A percentile compares a stretch with the other conserved stretches of the same genome.
phyloP scores from a whole-genome alignment of 92 coral and sea anemone species.

The Diadumene lineata region DNA sequence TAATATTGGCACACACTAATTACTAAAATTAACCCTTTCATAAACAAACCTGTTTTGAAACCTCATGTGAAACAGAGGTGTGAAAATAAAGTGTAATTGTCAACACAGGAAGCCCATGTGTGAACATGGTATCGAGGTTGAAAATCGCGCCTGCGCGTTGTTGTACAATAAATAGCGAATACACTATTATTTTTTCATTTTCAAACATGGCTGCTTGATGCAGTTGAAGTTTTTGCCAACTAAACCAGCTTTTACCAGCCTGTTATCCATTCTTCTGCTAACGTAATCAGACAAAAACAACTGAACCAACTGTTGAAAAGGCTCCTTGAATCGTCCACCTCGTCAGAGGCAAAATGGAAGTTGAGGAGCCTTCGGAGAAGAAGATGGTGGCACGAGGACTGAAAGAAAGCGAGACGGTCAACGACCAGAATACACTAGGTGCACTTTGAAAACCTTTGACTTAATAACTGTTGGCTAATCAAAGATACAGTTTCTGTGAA shows the following conservation, averaged over 20 bases:
- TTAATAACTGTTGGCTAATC: not conserved
- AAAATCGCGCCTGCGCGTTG: slow-evolving; percentile 37
- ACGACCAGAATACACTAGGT: slow-evolving; percentile 25
- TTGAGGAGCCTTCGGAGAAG: slow-evolving; percentile 47
- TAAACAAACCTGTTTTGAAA: no score
- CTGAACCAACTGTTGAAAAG: slow-evolving; percentile 14
- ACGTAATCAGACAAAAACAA: slow-evolving; percentile 16
- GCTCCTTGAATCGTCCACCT: slow-evolving; percentile 51
- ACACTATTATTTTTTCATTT: slow-evolving; percentile 20
- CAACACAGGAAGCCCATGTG: slow-evolving; percentile 6
- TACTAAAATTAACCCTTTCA: no score
- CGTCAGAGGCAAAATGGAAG: slow-evolving; percentile 45
- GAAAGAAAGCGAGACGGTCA: slow-evolving; percentile 6
- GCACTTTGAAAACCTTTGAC: not conserved
- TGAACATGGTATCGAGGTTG: slow-evolving; percentile 24
- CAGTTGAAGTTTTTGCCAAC: slow-evolving; percentile 18
- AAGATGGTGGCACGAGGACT: slow-evolving; percentile 31
- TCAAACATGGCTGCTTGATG: slow-evolving; percentile 53
- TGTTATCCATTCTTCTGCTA: slow-evolving; percentile 9
- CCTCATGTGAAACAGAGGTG: no score
- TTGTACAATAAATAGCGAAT: slow-evolving; percentile 38
- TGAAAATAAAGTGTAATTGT: no score
- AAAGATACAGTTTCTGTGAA: not conserved
- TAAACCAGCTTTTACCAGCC: slow-evolving; percentile 8
- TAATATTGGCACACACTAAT: no score